These are phyloP conservation scores for Drosophila sproati DNA, from an alignment of 1,140 invertebrate species.

Conservation along the genomic window DNA sequence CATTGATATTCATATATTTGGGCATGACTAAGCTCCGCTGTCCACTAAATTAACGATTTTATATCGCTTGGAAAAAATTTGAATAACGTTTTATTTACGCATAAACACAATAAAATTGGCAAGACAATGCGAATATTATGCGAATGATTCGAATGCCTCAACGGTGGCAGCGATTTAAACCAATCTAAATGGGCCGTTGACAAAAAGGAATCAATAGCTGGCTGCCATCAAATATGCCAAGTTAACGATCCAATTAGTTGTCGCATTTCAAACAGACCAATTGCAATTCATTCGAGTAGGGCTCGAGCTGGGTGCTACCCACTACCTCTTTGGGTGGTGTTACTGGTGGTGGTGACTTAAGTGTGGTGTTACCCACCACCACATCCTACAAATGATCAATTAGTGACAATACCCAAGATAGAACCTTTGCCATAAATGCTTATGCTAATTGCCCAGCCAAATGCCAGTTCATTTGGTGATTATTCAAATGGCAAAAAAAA, in stretches of 20 bases:
- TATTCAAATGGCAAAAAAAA: slow-evolving; percentile 28
- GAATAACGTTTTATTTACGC: slow-evolving; percentile 48
- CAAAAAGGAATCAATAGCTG: slow-evolving; percentile 5
- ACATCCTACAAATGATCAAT: slow-evolving; percentile 40
- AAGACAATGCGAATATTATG: slow-evolving; percentile 40
- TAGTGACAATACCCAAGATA: slow-evolving; percentile 31
- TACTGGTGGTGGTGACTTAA: not conserved
- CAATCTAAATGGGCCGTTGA: slow-evolving; percentile 25
- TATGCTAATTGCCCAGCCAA: slow-evolving; percentile 36
- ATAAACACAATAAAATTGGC: slow-evolving; percentile 41
- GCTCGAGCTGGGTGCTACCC: too few species aligned
- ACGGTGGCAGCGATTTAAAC: slow-evolving; percentile 57
- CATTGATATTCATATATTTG: slow-evolving; percentile 29
- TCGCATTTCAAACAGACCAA: not conserved
- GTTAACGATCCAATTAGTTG: not conserved
- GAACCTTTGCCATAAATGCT: slow-evolving; percentile 3
- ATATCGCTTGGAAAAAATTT: slow-evolving; percentile 26
- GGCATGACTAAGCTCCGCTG: slow-evolving; percentile 46
- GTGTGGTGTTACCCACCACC: not conserved
- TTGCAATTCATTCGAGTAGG: slow-evolving; percentile 24
- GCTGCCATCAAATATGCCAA: not conserved
- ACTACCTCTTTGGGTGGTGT: too few species aligned
- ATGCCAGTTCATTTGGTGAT: slow-evolving; percentile 43
- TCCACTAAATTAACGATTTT: slow-evolving; percentile 44
- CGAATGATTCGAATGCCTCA: slow-evolving; percentile 26